Base-by-base conservation (phyloP, 2,888 invertebrate species). In the Lasioglossum pauxillum region DNA sequence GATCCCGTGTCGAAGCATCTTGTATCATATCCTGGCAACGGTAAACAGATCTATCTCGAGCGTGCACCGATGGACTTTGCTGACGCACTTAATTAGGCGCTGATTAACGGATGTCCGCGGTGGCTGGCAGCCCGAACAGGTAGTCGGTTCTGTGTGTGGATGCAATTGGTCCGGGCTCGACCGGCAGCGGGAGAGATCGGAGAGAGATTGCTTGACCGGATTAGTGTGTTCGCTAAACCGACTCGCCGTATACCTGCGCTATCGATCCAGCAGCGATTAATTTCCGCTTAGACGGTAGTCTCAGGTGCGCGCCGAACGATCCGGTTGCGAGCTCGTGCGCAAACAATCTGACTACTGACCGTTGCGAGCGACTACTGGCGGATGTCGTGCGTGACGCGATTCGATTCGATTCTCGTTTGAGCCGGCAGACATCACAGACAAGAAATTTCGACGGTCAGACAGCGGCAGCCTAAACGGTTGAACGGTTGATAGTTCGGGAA, bases 91-190 rank as follows among this genome's bases (percentile, higher is more conserved):
- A 93, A 93, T 93, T 93, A 91, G 91, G 79, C 89, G 84, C 88
- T 92, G 93, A 92, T 93, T 93, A 93, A 92, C 90, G 93, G 92
- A 92, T 90, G 92, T 90, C 90, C 90, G 89, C 83, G 87, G 85
- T 84, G 53, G 82, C 80, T 84, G 67, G 75, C 38, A 83, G 75
- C 71, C 75, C 80, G 87, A 79, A 78, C 86, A 84, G 87, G 90
- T 86, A 85, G 86, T 35, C 23, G 35, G 35, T 23, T 67, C 71
- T 35, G 84, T 87, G 86, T 90, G 87, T 80, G 88, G 86, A 84
- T 83, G 87, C 91, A 91, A 92, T 92, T 91, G 91, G 90, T 91
- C 85, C 41, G 38, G 23, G 84, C 80, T 84, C 69, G 79, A 41
- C 46, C 77, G 78, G 82, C 46, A 38, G 1, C 38, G 72, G 84